These are phyloP conservation scores for Orbicella faveolata DNA, from an alignment of 64 coral and sea anemone genomes.

Conservation along the genomic window DNA sequence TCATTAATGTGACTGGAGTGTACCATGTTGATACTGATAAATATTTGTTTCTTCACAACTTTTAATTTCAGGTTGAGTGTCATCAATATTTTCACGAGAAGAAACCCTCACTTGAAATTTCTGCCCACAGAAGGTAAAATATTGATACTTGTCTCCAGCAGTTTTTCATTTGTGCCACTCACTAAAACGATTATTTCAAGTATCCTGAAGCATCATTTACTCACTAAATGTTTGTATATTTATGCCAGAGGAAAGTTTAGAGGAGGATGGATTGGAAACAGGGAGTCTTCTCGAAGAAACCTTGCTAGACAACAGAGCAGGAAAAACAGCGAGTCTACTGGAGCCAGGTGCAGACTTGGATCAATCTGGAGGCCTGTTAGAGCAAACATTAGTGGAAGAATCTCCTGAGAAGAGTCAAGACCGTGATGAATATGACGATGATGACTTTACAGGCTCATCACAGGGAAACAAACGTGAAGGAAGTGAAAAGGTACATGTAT, in stretches of 20 bases:
- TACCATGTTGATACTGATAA: neutral
- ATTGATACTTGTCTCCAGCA: too few relatives aligned
- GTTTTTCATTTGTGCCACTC: too few relatives aligned
- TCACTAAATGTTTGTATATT: neutral
- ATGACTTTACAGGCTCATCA: conserved; percentile 63
- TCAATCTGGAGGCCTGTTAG: conserved; percentile 40
- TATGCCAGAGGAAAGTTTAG: conserved; percentile 42
- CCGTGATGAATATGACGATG: conserved; percentile 57
- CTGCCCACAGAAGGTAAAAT: conserved; percentile 28
- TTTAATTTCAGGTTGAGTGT: conserved; percentile 78
- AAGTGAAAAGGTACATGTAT: conserved; percentile 13
- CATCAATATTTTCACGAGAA: conserved; percentile 95
- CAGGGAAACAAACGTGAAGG: neutral
- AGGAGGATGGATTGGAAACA: conserved; percentile 61
- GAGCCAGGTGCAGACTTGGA: conserved; percentile 40
- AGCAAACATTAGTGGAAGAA: conserved; percentile 64
- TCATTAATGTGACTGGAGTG: neutral
- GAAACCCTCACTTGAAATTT: conserved; percentile 52
- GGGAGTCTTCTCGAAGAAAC: conserved; percentile 70
- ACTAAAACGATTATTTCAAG: too few relatives aligned
- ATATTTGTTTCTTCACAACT: neutral
- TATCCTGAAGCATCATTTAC: too few relatives aligned
- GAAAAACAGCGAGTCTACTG: conserved; percentile 60
- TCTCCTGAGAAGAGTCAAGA: conserved; percentile 25
- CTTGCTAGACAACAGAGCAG: conserved; percentile 18